phyloP scores from a whole-genome alignment of 2,888 invertebrate genomes.

The Drosophila yooni region DNA sequence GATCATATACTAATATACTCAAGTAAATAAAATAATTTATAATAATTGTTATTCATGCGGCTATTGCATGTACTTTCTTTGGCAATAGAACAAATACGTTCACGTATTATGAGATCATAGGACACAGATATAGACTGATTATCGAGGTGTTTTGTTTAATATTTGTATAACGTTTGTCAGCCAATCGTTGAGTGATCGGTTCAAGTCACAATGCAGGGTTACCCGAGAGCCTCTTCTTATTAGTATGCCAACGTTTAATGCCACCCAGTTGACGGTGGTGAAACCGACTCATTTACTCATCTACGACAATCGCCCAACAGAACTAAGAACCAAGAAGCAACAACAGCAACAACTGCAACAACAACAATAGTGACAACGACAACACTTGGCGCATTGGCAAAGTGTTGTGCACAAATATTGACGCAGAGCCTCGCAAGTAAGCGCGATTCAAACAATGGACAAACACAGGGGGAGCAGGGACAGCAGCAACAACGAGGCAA shows the following conservation, averaged over 20 bases:
- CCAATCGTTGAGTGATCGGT: conserved; percentile 34
- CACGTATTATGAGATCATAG: conserved; percentile 31
- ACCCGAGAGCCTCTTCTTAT: conserved; percentile 29
- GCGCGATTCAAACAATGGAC: conserved; percentile 80
- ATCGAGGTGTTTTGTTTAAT: conserved; percentile 11
- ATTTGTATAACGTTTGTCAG: conserved; percentile 36
- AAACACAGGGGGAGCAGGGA: conserved; percentile 54
- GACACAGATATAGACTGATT: conserved; percentile 1
- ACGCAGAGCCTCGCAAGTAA: conserved; percentile 81
- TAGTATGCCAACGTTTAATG: conserved; percentile 47
- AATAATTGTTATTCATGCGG: background rate
- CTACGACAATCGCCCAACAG: conserved; percentile 6
- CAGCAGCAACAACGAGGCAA: background rate
- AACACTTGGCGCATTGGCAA: conserved; percentile 80
- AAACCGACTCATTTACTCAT: conserved; percentile 17
- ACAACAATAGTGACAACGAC: conserved; percentile 19
- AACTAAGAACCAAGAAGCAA: conserved; percentile 14
- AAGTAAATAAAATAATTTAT: background rate
- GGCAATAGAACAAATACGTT: background rate
- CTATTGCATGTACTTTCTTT: background rate
- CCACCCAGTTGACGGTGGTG: conserved; percentile 49
- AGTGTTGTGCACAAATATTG: conserved; percentile 79
- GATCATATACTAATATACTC: background rate
- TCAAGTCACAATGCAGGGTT: conserved; percentile 25
- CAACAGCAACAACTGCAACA: background rate